These are phyloP conservation scores for Rhynchophorus ferrugineus DNA, from an alignment of 1,140 invertebrate species.

Conservation along the genomic window DNA sequence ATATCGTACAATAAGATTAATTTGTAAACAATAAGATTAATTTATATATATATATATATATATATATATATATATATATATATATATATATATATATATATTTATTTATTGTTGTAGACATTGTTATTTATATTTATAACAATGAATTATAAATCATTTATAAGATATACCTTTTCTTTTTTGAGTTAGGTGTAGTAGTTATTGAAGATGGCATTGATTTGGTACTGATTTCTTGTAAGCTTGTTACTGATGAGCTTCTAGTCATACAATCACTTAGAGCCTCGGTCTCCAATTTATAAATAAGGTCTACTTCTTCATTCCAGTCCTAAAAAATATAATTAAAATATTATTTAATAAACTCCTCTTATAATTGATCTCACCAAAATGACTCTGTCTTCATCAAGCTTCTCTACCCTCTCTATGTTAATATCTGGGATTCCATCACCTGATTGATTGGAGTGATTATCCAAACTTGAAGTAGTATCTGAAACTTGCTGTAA, in stretches of 20 bases:
- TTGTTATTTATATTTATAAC: too few relatives aligned
- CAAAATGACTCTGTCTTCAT: neutral
- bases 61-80: too few relatives aligned
- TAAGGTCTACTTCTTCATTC: slow-evolving; percentile 50
- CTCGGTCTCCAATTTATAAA: slow-evolving; percentile 44
- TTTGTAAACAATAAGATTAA: neutral
- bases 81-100: too few relatives aligned
- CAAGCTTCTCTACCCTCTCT: neutral
- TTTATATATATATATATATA: too few relatives aligned
- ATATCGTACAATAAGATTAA: slow-evolving; percentile 4
- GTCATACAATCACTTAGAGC: slow-evolving; percentile 43
- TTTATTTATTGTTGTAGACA: too few relatives aligned
- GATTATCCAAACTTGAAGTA: neutral
- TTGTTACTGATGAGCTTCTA: slow-evolving; percentile 48
- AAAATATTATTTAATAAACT: slow-evolving; percentile 6
- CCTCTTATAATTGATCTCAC: neutral
- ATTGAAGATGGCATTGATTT: slow-evolving; percentile 24
- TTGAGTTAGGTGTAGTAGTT: slow-evolving; percentile 16
- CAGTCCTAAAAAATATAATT: slow-evolving; percentile 41
- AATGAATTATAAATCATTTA: too few relatives aligned
- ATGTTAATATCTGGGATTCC: neutral
- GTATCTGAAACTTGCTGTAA: neutral
- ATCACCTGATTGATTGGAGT: neutral
- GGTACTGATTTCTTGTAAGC: slow-evolving; percentile 44
- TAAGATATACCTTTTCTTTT: slow-evolving; percentile 26